Conservation (phyloP, 2,113 vertebrate genomes). For the Natator depressus region DNA sequence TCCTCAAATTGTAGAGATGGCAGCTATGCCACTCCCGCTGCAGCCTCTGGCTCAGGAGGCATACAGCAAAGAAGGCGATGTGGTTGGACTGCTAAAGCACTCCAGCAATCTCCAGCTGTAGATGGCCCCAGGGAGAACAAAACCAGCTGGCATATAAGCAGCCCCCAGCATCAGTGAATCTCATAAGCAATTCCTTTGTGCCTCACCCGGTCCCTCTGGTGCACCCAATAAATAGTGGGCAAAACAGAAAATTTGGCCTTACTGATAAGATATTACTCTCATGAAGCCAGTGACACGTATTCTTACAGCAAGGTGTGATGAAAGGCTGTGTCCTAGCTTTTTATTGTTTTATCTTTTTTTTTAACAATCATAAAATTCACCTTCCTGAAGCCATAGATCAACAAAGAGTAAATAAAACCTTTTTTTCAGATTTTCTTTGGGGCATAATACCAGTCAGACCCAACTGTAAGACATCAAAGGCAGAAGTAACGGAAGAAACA, state of each 20-base stretch:
- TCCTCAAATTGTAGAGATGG: neutral
- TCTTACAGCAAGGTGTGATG: neutral
- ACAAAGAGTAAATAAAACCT: neutral
- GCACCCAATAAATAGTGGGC: neutral
- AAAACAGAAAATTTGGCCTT: neutral
- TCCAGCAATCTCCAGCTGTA: accelerated
- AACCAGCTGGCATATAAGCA: neutral
- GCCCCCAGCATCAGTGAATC: neutral
- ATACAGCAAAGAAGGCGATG: neutral
- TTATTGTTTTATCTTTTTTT: neutral
- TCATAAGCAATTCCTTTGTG: accelerated
- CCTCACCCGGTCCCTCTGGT: too few species aligned
- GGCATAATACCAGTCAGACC: neutral
- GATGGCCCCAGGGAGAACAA: accelerated
- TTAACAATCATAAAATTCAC: neutral
- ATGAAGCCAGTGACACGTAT: neutral
- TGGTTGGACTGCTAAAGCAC: neutral
- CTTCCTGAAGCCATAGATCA: neutral
- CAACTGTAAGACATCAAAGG: neutral
- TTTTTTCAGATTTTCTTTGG: neutral
- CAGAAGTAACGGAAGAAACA: neutral
- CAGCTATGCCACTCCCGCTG: neutral
- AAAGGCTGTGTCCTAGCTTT: neutral
- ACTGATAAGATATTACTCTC: neutral
- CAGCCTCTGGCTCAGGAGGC: neutral